Evolutionary conservation across 2,113 vertebrate genomes (phyloP).

Genomic region (Hypocryptadius cinnamomeus): DNA sequence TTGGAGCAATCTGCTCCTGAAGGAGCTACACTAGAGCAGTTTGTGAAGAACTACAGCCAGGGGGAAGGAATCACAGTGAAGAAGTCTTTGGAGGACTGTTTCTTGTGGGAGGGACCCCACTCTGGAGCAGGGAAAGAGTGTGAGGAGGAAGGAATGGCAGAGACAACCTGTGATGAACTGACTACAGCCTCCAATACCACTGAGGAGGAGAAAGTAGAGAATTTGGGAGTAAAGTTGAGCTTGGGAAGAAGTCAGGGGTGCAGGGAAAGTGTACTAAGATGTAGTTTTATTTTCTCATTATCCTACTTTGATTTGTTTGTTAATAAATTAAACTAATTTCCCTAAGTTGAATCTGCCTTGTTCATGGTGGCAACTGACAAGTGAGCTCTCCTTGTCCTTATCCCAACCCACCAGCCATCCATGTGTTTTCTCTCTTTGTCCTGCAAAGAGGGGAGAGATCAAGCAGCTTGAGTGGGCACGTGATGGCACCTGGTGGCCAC

Average conservation of each 20-base stretch:
- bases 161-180: neutral
- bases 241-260: neutral
- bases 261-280: neutral
- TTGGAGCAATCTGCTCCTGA: neutral
- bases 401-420: neutral
- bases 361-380: neutral
- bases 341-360: neutral
- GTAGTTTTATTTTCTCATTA: neutral
- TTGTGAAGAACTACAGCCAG: neutral
- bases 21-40: neutral
- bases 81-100: neutral
- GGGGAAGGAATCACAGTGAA: neutral
- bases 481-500: neutral
- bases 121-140: neutral
- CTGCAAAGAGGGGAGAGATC: neutral
- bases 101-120: neutral
- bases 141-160: neutral
- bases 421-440: neutral
- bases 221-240: neutral
- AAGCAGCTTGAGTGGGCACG: neutral
- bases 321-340: neutral
- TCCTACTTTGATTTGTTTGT: neutral
- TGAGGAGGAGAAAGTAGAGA: neutral
- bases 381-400: neutral
- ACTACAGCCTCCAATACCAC: neutral